phyloP scores from a whole-genome alignment of 2,113 vertebrate genomes.

The Patagioenas fasciata region DNA sequence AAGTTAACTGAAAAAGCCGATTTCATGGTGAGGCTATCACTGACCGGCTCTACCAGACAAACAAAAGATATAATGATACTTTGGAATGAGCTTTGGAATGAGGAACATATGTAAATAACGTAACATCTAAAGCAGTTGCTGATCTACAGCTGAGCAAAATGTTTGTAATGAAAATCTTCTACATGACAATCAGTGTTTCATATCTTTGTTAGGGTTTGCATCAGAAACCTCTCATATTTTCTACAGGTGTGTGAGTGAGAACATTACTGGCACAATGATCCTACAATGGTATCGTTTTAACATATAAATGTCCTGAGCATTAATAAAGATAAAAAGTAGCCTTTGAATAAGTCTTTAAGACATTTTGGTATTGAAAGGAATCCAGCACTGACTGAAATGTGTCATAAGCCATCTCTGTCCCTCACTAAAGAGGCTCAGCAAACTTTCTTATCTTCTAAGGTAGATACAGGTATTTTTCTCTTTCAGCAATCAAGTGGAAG shows the following conservation, averaged over 20 bases:
- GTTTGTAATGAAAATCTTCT: neutral
- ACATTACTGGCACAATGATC: neutral
- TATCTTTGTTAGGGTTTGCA: neutral
- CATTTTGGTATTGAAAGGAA: neutral
- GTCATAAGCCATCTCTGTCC: neutral
- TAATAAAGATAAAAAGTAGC: neutral
- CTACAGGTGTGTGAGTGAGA: neutral
- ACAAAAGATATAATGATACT: neutral
- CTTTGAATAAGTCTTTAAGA: neutral
- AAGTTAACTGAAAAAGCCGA: neutral
- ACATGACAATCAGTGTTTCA: neutral
- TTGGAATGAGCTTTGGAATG: neutral
- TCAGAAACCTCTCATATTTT: neutral
- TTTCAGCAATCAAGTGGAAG: neutral
- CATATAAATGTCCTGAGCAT: neutral
- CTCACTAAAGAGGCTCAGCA: neutral
- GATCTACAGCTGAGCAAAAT: neutral
- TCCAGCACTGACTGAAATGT: neutral
- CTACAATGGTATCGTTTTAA: neutral
- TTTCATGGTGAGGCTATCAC: neutral
- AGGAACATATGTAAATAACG: neutral
- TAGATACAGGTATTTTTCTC: neutral
- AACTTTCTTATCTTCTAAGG: neutral
- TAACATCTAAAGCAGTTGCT: neutral
- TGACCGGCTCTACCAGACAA: neutral